Evolutionary conservation across 30 jellyfish, hydroid and myxozoan species (phyloP).

Genomic region (Mastigias papua): DNA sequence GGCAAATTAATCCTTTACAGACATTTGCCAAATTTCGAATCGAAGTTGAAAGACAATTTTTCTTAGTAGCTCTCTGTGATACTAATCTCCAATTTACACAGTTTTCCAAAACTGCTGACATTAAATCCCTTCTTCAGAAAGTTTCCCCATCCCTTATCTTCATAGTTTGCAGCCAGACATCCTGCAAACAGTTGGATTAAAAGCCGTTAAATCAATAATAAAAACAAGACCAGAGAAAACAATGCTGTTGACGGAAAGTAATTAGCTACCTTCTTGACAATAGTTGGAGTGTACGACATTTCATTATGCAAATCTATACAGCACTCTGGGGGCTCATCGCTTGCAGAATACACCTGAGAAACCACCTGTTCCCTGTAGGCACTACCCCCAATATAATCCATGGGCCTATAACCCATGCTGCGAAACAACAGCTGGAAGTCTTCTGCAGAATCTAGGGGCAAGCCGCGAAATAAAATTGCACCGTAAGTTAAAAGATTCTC

Average conservation of each 20-base stretch:
- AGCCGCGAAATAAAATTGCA: slow-evolving; percentile 77
- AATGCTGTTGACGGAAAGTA: too few species aligned
- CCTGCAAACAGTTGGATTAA: too few species aligned
- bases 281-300: slow-evolving; percentile 78
- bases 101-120: too few species aligned
- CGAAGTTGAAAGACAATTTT: too few species aligned
- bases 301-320: slow-evolving; percentile 93
- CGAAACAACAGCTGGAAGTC: slow-evolving; percentile 64
- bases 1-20: too few species aligned
- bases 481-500: slow-evolving; percentile 44
- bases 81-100: too few species aligned
- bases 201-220: too few species aligned
- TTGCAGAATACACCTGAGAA: slow-evolving; percentile 77
- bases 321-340: slow-evolving; percentile 92
- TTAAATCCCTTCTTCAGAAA: too few species aligned
- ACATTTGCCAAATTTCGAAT: too few species aligned
- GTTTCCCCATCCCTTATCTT: too few species aligned
- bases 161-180: too few species aligned
- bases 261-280: slow-evolving; percentile 67
- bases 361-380: slow-evolving; percentile 70
- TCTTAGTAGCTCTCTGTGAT: too few species aligned
- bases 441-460: slow-evolving; percentile 66
- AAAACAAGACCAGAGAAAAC: not conserved
- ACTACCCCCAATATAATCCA: slow-evolving; percentile 84
- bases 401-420: slow-evolving; percentile 58